Evolutionary conservation across 2,113 vertebrate species (phyloP).

Genomic region (Lota lota): DNA sequence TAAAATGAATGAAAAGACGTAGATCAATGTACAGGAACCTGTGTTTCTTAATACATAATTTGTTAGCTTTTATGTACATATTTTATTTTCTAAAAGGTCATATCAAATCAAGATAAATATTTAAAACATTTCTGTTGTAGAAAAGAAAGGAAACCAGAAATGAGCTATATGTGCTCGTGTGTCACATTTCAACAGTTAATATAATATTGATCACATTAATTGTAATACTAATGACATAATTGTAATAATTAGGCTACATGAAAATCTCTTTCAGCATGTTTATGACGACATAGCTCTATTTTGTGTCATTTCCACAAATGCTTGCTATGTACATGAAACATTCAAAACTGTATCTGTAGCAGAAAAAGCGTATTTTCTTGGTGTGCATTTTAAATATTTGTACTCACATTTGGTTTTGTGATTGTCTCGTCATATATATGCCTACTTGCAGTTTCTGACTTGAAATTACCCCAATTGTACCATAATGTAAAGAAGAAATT

Average conservation of each 20-base stretch:
- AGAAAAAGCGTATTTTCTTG: conserved; percentile 2
- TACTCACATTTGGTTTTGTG: conserved; percentile 52
- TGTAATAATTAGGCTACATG: conserved; percentile 20
- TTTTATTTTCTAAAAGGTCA: conserved; percentile 51
- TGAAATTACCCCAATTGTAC: neutral
- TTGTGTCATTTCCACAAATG: conserved; percentile 7
- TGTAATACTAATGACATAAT: conserved; percentile 36
- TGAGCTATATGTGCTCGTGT: conserved; percentile 37
- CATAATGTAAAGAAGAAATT: neutral
- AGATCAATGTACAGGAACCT: conserved; percentile 56
- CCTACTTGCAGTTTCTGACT: conserved; percentile 15
- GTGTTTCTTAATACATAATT: conserved; percentile 29
- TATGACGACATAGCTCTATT: conserved; percentile 13
- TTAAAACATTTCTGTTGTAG: conserved; percentile 50
- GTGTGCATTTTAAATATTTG: neutral
- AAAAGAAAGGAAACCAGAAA: conserved; percentile 31
- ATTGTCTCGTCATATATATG: conserved; percentile 3
- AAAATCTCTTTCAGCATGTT: conserved; percentile 67
- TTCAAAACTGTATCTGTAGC: conserved; percentile 50
- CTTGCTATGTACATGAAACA: conserved; percentile 52
- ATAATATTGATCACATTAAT: conserved; percentile 38
- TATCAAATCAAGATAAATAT: conserved; percentile 60
- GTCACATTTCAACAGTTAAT: conserved; percentile 53
- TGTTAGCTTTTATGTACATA: conserved; percentile 32
- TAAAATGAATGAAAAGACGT: conserved; percentile 45